These are phyloP conservation scores for Lacanobia wlatinum DNA, from an alignment of 2,888 invertebrate species.

Conservation along the genomic window DNA sequence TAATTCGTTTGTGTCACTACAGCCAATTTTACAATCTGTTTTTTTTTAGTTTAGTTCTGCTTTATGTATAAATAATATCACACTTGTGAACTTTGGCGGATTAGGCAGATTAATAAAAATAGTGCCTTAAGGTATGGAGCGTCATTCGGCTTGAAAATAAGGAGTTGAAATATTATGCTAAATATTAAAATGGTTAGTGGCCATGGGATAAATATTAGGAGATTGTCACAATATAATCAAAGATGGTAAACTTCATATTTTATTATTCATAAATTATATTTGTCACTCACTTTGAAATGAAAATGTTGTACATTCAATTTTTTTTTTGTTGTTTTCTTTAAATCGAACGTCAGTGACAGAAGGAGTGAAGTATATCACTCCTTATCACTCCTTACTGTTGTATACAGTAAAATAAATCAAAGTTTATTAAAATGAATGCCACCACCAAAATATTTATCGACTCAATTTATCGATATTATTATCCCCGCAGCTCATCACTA, in stretches of 20 bases:
- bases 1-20: constrained; percentile 58
- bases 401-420: too few species aligned
- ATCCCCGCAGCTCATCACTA: constrained; percentile 73
- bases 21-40: constrained; percentile 27
- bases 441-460: constrained; percentile 12
- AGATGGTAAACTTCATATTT: not conserved
- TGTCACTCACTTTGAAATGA: too few species aligned
- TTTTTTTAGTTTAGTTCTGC: constrained; percentile 34
- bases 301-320: too few species aligned
- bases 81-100: constrained; percentile 26
- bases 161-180: constrained; percentile 30
- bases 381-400: too few species aligned
- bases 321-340: too few species aligned
- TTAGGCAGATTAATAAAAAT: constrained; percentile 38
- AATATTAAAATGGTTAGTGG: constrained; percentile 16
- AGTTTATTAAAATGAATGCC: too few species aligned
- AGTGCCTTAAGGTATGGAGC: constrained; percentile 2
- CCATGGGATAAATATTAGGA: constrained; percentile 10
- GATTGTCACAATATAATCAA: constrained; percentile 35
- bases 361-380: too few species aligned
- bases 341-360: too few species aligned
- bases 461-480: constrained; percentile 47
- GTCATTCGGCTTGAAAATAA: constrained; percentile 6
- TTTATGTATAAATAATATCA: constrained; percentile 40
- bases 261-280: not conserved